Evolutionary conservation across 1,140 invertebrate species (phyloP).

Genomic region (Bombyx mori): ASM3026992v2 NC_085110.1:18784501-18785000

Average conservation of each 20-base stretch:
- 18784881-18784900: conserved; percentile 6
- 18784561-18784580: conserved; percentile 3
- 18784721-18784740: conserved; percentile 16
- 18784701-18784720: conserved; percentile 16
- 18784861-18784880: conserved; percentile 11
- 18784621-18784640: conserved; percentile 19
- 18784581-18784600: neutral
- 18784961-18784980: conserved; percentile 10
- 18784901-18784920: conserved; percentile 17
- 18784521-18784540: conserved; percentile 1
- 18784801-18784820: conserved; percentile 8
- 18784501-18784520: conserved; percentile 7
- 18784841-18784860: conserved; percentile 13
- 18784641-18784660: conserved; percentile 10
- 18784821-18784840: conserved; percentile 13
- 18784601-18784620: conserved; percentile 14
- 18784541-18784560: conserved; percentile 6
- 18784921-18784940: conserved; percentile 11
- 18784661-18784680: conserved; percentile 10
- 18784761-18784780: conserved; percentile 16
- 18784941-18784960: conserved; percentile 1
- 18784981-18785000: conserved; percentile 6
- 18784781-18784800: conserved; percentile 14
- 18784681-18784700: conserved; percentile 16
- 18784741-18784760: conserved; percentile 10